Evolutionary conservation across 2,797 vertebrate genomes (phyloP), one percentile per base, ranked within the genome.

Genomic region (Pristis pectinata): DNA sequence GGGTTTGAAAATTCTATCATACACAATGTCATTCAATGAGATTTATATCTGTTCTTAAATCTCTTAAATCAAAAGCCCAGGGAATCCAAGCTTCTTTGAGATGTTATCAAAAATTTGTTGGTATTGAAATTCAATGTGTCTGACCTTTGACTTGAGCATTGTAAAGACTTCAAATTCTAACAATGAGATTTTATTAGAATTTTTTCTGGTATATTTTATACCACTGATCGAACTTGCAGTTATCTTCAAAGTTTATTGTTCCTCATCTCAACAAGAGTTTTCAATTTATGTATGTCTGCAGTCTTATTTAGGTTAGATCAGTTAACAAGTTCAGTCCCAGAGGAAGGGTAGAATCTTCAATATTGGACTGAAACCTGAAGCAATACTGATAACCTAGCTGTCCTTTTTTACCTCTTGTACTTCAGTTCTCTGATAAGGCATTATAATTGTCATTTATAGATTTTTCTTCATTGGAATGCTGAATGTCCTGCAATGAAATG

Each of bases 91-190:
- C 30, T 85, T 22, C 80, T 53, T n/a, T 59, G 83, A 56, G 53
- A 87, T n/a, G 83, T 34, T 87, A 87, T 59, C 53, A 87, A 87
- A 87, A 59, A 59, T 59, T 15, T n/a, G 82, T 85, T 30, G 2
- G 49, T 53, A 87, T n/a, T 59, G 53, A 56, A 59, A 85, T 85
- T 85, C 83, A 85, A 53, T 85, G 27, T 34, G 27, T 30, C 83
- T 85, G 83, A 59, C 27, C 83, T 59, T 85, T 53, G 53, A 49
- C 83, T 85, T 85, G 37, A 85, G 49, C 83, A 56, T 85, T 87
- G 53, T 87, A 87, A 87, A 87, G 30, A 59, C 83, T 87, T 87
- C 53, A n/a, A 34, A 30, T 87, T 59, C 30, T 4, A 87, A 6
- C 53, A 15, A 59, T 59, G 13, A 56, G 30, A 13, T 59, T 87